These are phyloP conservation scores for Galleria mellonella DNA, from an alignment of 1,140 invertebrate genomes.

Conservation along the genomic window DNA sequence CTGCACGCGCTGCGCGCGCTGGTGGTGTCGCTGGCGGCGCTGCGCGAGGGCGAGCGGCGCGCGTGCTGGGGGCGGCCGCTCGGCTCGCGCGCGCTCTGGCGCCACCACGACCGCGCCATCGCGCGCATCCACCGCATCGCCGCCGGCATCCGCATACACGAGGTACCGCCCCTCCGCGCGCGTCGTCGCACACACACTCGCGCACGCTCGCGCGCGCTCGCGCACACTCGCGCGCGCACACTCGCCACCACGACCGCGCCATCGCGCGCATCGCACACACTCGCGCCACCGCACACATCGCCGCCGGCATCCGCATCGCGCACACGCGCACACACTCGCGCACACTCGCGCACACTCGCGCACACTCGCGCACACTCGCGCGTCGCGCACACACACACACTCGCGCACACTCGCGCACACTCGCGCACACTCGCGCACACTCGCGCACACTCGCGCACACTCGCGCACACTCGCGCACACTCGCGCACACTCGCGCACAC, in stretches of 20 bases:
- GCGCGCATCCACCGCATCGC: conserved; percentile 89
- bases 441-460: no score
- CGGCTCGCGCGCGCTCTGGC: conserved; percentile 92
- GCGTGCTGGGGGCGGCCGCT: conserved; percentile 91
- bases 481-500: no score
- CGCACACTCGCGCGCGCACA: conserved; percentile 89
- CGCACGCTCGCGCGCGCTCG: conserved; percentile 90
- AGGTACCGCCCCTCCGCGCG: conserved; percentile 60
- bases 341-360: no score
- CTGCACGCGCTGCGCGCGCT: conserved; percentile 86
- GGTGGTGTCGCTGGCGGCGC: conserved; percentile 82
- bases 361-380: no score
- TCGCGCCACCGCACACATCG: no score
- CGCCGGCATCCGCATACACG: conserved; percentile 84
- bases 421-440: no score
- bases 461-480: no score
- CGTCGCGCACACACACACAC: no score
- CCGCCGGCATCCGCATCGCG: no score
- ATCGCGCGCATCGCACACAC: conserved; percentile 91
- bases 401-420: no score
- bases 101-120: conserved; percentile 89
- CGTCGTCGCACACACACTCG: conserved; percentile 18
- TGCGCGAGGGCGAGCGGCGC: conserved; percentile 77
- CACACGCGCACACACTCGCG: no score
- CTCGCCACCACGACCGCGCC: conserved; percentile 90